Evolutionary conservation across 1,140 invertebrate genomes (phyloP), one percentile per base, ranked within the genome.

Genomic region (Nephotettix cincticeps): DNA sequence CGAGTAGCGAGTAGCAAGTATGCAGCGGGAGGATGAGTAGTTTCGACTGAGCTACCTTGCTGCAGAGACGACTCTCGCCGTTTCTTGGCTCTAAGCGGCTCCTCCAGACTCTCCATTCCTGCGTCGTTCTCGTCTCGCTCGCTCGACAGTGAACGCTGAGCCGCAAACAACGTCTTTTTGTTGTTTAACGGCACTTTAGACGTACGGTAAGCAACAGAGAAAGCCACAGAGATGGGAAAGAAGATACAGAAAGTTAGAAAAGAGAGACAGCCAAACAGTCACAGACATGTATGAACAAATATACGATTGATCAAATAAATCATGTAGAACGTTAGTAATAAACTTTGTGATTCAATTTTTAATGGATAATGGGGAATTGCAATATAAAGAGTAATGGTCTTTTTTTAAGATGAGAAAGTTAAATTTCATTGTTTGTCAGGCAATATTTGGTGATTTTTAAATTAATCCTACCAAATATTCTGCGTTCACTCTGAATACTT

Each of bases 151-250:
- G 88, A 88, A 73, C 87, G 84, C 80, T 88, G 86, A 76, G 87
- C 83, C 76, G 87, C 82, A 80, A 87, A 83, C 79, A 87, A 81
- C 74, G 86, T 87, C 79, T 87, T 84, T 83, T 87, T 86, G 83
- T 88, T 85, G 84, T 89, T 89, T 79, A 89, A 86, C 76, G 88
- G 87, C 82, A 90, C 88, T 89, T 29, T 72, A 30, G 43, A 64
- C 43, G 68, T 67, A 63, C 32, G 67, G 40, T 40, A 67, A 67
- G 64, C 64, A 45, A 67, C 64, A 67, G 64, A 67, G 64, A 67
- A 67, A 67, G 64, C 64, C 56, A 40, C 25, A 63, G 54, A 43
- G 14, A 71, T 19, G 29, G 56, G 63, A 54, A 30, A 67, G 61
- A 71, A 64, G 61, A 64, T 14, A 70, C 21, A 58, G 67, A 68